These are phyloP conservation scores for Larimichthys polyactis DNA, from an alignment of 2,113 vertebrate species.

Conservation along the genomic window DNA sequence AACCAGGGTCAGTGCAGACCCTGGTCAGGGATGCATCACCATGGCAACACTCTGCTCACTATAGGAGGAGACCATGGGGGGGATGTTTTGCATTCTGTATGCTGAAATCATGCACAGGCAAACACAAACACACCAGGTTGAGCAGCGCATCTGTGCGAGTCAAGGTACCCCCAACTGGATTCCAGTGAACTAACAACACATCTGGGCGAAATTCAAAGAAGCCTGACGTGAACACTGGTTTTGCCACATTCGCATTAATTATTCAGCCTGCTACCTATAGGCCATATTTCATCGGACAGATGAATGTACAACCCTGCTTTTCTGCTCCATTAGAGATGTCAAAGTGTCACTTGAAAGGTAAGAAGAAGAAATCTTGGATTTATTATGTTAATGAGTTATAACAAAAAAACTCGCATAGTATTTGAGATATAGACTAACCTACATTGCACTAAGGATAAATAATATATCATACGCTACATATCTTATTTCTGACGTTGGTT, in stretches of 20 bases:
- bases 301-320: background rate
- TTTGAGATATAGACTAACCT: background rate
- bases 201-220: constrained; percentile 25
- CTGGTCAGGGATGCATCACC: constrained; percentile 74
- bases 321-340: constrained; percentile 5
- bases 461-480: background rate
- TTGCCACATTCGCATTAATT: constrained; percentile 7
- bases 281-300: constrained; percentile 25
- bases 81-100: constrained; percentile 62
- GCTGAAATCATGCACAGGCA: constrained; percentile 49
- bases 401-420: background rate
- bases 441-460: background rate
- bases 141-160: constrained; percentile 37
- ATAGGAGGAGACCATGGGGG: constrained; percentile 54
- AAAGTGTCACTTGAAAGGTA: constrained; percentile 2
- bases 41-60: constrained; percentile 77
- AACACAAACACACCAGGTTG: constrained; percentile 27
- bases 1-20: constrained; percentile 74
- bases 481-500: background rate
- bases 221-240: constrained; percentile 8
- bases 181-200: constrained; percentile 40
- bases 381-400: background rate
- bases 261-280: background rate
- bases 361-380: background rate
- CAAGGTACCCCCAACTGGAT: constrained; percentile 20